Evolutionary conservation across 2,113 vertebrate genomes (phyloP).

Genomic region (Laterallus jamaicensis): DNA sequence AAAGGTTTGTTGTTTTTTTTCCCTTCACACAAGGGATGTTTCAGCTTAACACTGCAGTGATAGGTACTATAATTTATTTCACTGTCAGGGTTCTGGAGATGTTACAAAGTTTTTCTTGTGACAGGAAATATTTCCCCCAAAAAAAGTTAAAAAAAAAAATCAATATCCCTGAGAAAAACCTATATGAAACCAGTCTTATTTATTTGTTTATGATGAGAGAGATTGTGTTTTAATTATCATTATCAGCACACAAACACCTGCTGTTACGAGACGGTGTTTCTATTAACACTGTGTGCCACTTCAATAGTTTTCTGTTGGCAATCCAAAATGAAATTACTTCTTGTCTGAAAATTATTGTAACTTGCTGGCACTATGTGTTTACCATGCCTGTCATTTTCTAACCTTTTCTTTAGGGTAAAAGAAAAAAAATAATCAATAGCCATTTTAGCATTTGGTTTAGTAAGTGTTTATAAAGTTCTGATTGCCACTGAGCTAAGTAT

Average conservation of each 20-base stretch:
- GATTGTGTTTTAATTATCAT: slow-evolving; percentile 48
- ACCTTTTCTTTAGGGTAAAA: neutral
- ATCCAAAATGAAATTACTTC: slow-evolving; percentile 43
- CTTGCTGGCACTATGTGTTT: neutral
- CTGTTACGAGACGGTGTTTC: slow-evolving; percentile 20
- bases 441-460: neutral
- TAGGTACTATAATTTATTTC: neutral
- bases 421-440: neutral
- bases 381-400: neutral
- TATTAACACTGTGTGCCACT: slow-evolving; percentile 43
- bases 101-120: neutral
- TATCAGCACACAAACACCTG: slow-evolving; percentile 55
- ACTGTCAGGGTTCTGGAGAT: neutral
- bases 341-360: slow-evolving; percentile 39
- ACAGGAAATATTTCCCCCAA: neutral
- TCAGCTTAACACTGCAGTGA: neutral
- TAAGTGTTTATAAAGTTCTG: neutral
- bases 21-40: neutral
- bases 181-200: neutral
- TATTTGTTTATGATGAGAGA: slow-evolving; percentile 31
- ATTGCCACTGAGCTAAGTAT: neutral
- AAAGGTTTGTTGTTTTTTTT: neutral
- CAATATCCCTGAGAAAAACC: neutral
- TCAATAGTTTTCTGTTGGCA: slow-evolving; percentile 28
- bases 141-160: neutral